phyloP scores from a whole-genome alignment of 2,113 vertebrate species.

The Pomatostomus ruficeps region DNA sequence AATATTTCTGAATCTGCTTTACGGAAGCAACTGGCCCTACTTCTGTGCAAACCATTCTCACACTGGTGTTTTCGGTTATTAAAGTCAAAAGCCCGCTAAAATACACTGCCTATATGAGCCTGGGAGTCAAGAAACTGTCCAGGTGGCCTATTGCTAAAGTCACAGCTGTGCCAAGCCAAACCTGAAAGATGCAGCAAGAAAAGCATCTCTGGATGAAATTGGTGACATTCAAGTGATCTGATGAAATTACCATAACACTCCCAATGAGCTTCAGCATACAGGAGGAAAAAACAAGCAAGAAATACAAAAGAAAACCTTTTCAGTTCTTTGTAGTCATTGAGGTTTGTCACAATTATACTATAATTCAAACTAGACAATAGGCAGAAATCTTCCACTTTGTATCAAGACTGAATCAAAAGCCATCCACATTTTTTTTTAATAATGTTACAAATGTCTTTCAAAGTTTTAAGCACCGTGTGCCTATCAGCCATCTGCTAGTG shows the following conservation, averaged over 20 bases:
- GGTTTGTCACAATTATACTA: neutral
- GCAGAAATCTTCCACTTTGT: neutral
- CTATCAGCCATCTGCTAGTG: slow-evolving; percentile 24
- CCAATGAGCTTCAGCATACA: neutral
- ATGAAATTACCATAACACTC: neutral
- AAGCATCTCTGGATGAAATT: neutral
- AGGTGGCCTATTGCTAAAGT: neutral
- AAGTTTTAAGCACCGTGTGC: neutral
- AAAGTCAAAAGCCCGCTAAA: neutral
- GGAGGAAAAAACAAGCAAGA: neutral
- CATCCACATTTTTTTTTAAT: neutral
- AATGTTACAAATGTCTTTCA: neutral
- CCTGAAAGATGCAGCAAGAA: neutral
- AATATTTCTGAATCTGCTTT: neutral
- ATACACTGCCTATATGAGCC: neutral
- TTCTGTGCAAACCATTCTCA: neutral
- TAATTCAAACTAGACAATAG: neutral
- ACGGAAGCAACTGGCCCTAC: neutral
- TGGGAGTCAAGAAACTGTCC: neutral
- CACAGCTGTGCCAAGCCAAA: neutral
- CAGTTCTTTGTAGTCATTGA: neutral
- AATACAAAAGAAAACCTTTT: neutral
- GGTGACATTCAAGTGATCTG: neutral
- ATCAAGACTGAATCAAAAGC: neutral
- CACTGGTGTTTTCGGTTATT: neutral